These are phyloP conservation scores for Etia nguti DNA, from an alignment of 2,113 vertebrate genomes.

Conservation along the genomic window DNA sequence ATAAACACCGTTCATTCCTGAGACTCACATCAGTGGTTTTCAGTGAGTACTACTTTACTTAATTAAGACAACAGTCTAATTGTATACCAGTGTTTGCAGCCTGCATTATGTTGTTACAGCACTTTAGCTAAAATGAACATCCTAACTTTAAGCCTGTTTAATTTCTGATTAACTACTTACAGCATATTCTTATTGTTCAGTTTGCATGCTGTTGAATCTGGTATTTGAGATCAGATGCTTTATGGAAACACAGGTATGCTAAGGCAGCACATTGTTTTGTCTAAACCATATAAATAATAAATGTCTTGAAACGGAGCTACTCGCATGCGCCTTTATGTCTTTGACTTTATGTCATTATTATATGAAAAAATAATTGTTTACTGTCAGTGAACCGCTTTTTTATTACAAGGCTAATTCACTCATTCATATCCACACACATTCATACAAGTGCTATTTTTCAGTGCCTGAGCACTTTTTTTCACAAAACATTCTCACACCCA, in stretches of 20 bases:
- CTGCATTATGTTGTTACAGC: constrained; percentile 51
- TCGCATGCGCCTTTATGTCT: neutral
- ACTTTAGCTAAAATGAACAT: constrained; percentile 43
- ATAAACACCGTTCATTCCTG: neutral
- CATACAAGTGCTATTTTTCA: neutral
- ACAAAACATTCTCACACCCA: neutral
- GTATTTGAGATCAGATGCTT: constrained; percentile 61
- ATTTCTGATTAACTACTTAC: constrained; percentile 25
- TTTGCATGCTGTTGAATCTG: constrained; percentile 74
- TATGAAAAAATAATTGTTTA: neutral
- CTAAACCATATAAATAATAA: constrained; percentile 71
- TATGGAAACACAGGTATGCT: constrained; percentile 47
- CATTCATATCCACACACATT: neutral
- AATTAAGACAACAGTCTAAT: neutral
- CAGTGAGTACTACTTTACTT: neutral
- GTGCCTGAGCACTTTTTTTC: neutral
- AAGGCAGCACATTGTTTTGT: constrained; percentile 58
- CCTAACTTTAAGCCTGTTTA: constrained; percentile 35
- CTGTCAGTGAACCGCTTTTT: neutral
- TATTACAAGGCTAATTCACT: neutral
- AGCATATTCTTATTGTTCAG: constrained; percentile 37
- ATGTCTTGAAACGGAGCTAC: constrained; percentile 44
- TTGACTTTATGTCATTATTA: neutral
- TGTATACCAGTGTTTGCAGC: constrained; percentile 45
- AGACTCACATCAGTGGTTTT: constrained; percentile 25